Evolutionary conservation across 2,113 vertebrate species (phyloP).

Genomic region (Sylvia atricapilla): DNA sequence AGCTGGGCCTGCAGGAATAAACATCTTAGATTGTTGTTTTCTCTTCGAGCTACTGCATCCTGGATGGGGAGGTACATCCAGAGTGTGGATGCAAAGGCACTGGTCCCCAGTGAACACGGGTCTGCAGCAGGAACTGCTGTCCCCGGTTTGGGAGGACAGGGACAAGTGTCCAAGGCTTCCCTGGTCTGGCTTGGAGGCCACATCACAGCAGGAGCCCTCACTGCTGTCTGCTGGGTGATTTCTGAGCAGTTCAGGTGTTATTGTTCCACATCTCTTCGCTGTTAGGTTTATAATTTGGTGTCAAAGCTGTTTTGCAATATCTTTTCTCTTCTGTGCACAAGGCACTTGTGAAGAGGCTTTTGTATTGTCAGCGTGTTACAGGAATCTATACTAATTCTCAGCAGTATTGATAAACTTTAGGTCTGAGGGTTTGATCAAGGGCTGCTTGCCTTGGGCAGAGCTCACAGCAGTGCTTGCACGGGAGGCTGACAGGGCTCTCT

Average conservation of each 20-base stretch:
- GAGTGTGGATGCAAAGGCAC: neutral
- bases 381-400: slow-evolving; percentile 9
- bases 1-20: neutral
- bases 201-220: neutral
- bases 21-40: neutral
- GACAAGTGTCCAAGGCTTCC: neutral
- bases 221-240: neutral
- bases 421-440: neutral
- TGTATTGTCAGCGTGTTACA: neutral
- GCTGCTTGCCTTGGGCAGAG: neutral
- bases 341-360: neutral
- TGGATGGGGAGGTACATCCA: neutral
- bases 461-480: neutral
- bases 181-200: neutral
- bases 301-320: neutral
- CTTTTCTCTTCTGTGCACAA: neutral
- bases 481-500: neutral
- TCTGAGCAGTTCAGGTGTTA: neutral
- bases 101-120: accelerated
- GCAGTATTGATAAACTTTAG: neutral
- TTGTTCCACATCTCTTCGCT: neutral
- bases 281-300: neutral
- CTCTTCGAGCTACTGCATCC: neutral
- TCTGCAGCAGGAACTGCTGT: neutral
- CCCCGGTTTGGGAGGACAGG: neutral